These are phyloP conservation scores for Camponotus floridanus DNA, from an alignment of 1,140 invertebrate species.

Conservation along the genomic window DNA sequence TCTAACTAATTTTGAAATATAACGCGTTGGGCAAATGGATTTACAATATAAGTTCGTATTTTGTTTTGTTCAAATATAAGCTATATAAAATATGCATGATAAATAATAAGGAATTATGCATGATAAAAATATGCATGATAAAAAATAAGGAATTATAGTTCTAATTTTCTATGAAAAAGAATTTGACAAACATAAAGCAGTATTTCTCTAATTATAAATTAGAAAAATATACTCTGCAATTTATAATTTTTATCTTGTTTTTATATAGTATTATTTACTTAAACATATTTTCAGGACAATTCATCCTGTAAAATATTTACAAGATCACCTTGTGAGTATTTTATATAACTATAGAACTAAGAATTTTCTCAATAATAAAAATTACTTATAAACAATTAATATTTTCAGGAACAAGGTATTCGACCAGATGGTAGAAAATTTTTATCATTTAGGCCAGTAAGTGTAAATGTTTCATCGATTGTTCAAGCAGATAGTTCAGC, in stretches of 20 bases:
- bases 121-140: neutral
- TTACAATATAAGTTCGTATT: slow-evolving; percentile 32
- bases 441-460: slow-evolving; percentile 87
- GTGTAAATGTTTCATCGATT: slow-evolving; percentile 89
- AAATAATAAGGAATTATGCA: too few relatives aligned
- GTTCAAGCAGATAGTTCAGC: slow-evolving; percentile 91
- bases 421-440: slow-evolving; percentile 90
- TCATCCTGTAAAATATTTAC: slow-evolving; percentile 89
- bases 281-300: slow-evolving; percentile 86
- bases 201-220: neutral
- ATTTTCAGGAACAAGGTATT: slow-evolving; percentile 85
- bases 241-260: neutral
- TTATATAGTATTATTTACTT: slow-evolving; percentile 12
- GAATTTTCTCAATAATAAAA: slow-evolving; percentile 5
- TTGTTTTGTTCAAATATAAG: neutral
- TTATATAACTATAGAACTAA: neutral
- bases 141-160: too few relatives aligned
- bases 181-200: neutral
- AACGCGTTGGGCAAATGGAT: neutral
- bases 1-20: too few relatives aligned
- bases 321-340: slow-evolving; percentile 87
- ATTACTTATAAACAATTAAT: slow-evolving; percentile 43
- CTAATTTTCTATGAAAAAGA: neutral
- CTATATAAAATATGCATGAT: neutral
- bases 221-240: neutral